Conservation (phyloP, 2,113 vertebrate species). For the Accipiter virgatus region DNA sequence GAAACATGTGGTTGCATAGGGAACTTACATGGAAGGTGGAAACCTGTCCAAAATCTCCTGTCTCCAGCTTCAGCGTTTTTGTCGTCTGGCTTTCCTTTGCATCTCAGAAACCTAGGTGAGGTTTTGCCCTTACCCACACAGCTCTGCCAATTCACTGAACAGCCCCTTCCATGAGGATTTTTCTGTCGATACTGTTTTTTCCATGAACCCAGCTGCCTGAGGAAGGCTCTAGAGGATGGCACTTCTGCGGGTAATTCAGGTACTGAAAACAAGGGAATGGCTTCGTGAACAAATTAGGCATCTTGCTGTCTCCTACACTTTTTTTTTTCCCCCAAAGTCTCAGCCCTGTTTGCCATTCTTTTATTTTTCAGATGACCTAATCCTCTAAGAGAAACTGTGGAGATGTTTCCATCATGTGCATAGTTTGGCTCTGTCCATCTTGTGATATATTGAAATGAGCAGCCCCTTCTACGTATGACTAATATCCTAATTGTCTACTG, state of each 20-base stretch:
- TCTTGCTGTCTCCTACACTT: neutral
- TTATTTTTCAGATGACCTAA: neutral
- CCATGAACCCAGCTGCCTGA: neutral
- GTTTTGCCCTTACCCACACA: neutral
- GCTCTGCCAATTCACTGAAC: neutral
- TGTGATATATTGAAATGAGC: neutral
- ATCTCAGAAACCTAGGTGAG: neutral
- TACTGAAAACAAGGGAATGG: neutral
- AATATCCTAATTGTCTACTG: neutral
- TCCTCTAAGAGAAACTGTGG: neutral
- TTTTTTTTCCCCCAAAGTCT: fast-evolving
- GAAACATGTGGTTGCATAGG: neutral
- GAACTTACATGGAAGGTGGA: neutral
- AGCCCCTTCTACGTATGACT: neutral
- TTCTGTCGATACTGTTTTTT: neutral
- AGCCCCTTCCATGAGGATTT: neutral
- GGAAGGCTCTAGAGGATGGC: neutral
- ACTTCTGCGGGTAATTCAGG: neutral
- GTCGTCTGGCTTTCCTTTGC: neutral
- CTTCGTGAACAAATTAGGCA: neutral
- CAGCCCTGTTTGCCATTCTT: neutral
- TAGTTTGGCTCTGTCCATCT: neutral
- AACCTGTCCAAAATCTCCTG: neutral
- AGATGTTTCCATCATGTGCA: neutral
- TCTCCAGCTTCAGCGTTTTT: neutral